Percentiles rank a stretch among this genome's conserved stretches.
phyloP scores from a whole-genome alignment of 2,113 vertebrate species.

The Abramis brama region DNA sequence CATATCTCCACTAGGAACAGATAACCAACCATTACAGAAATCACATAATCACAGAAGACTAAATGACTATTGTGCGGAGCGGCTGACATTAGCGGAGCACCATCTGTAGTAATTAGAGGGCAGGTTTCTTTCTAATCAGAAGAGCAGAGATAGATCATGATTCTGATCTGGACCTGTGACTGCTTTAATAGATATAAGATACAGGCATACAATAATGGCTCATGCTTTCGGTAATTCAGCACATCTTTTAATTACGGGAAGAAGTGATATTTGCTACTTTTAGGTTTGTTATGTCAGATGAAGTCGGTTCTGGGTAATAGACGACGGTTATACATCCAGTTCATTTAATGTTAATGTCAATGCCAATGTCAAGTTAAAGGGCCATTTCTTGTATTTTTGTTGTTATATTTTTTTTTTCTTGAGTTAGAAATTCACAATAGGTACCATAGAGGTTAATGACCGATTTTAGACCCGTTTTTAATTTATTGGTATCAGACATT shows the following conservation, averaged over 20 bases:
- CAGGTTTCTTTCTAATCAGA: conserved; percentile 23
- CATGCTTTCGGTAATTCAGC: not conserved
- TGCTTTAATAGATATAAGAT: not conserved
- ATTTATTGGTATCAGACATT: not conserved
- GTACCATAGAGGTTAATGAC: not conserved
- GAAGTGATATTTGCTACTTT: not conserved
- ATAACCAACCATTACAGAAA: conserved; percentile 17
- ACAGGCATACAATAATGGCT: not conserved
- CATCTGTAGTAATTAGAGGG: conserved; percentile 34
- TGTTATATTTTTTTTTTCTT: not conserved
- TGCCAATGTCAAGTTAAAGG: no score
- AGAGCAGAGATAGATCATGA: not conserved
- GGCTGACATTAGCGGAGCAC: conserved; percentile 28
- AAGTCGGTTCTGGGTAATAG: conserved; percentile 12
- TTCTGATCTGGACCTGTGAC: not conserved
- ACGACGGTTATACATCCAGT: not conserved
- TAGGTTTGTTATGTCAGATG: not conserved
- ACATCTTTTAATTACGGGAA: conserved; percentile 8
- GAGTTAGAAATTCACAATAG: no score
- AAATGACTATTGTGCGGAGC: conserved; percentile 6
- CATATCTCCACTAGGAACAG: conserved; percentile 23
- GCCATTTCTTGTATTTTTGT: not conserved
- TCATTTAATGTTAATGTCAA: not conserved
- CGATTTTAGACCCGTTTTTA: not conserved
- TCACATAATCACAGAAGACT: conserved; percentile 15